phyloP scores from a whole-genome alignment of 2,797 vertebrate species.

The Intellagama lesueurii region DNA sequence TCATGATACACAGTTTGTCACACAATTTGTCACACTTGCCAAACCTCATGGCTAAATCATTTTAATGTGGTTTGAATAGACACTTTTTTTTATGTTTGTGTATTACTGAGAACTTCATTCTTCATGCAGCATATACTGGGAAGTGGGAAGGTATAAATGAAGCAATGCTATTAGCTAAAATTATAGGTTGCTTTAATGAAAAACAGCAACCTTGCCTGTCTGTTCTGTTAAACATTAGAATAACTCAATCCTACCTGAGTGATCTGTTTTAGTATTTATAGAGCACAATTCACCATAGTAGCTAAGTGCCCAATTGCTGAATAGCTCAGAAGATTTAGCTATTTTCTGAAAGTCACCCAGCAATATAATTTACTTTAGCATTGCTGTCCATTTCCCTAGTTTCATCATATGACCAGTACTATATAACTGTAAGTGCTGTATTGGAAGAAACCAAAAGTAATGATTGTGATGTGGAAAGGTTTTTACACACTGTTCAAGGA shows the following conservation, averaged over 20 bases:
- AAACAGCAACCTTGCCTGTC: conserved; percentile 34
- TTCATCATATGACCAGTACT: neutral
- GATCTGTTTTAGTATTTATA: conserved; percentile 51
- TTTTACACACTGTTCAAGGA: neutral
- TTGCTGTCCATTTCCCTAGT: neutral
- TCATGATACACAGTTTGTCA: conserved; percentile 29
- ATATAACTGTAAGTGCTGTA: neutral
- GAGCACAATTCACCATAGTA: conserved; percentile 12
- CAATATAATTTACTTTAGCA: conserved; percentile 7
- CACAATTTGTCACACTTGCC: conserved; percentile 48
- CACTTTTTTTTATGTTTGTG: conserved; percentile 57
- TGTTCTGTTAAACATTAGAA: conserved; percentile 47
- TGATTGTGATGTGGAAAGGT: neutral
- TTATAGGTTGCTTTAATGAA: conserved; percentile 57
- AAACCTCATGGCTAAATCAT: conserved; percentile 49
- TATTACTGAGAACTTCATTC: conserved; percentile 52
- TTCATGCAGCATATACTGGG: conserved; percentile 60
- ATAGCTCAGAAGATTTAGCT: conserved; percentile 34
- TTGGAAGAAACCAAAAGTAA: neutral
- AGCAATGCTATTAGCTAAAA: conserved; percentile 58
- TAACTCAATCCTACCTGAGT: conserved; percentile 37
- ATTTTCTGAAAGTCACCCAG: conserved; percentile 29
- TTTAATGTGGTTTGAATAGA: conserved; percentile 63
- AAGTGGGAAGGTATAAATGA: conserved; percentile 64
- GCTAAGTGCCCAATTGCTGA: conserved; percentile 24